Evolutionary conservation across 2,797 vertebrate genomes (phyloP), one percentile per base, ranked within the genome.

Genomic region (Sebastes hubbsi): DNA sequence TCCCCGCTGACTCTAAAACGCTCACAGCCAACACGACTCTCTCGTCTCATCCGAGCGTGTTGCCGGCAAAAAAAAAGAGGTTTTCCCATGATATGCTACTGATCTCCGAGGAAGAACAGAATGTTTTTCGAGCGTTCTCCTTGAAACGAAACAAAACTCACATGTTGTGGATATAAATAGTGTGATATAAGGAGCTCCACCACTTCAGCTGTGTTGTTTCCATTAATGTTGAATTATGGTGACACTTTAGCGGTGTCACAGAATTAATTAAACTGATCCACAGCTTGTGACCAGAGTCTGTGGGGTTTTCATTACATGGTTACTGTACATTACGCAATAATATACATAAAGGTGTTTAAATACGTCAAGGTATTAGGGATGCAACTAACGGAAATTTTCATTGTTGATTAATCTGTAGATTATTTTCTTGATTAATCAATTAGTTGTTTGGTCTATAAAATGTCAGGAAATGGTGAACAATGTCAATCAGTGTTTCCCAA

Each of bases 1-100:
- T 11, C 76, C 77, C 82, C 4, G 36, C 68, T 24, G 87, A 80
- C 75, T 60, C 34, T 13, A 61, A 61, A 82, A 72, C 16, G 25
- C 74, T 75, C 69, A 12, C 72, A 42, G 80, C 61, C 65, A n/a
- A 75, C 86, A 75, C 3, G 36, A 80, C 71, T 82, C 75, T 13
- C 42, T 42, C 81, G 63, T 81, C 81, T 68, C 82, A 77, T 32
- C 73, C 2, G 18, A 64, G 65, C 42, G 24, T 3, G 61, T 77
- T 16, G n/a, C 25, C 2, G 32, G 46, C 67, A 38, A 54, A 52
- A 46, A 46, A 46, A 30, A 67, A 49, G 20, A 66, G 32, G n/a
- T 0, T 62, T 25, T 24, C 38, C 38, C 34, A 59, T n/a, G 61
- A 65, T 52, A 63, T 2, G 32, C 7, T 20, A 5, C 20, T 1